Evolutionary conservation across 2,797 vertebrate species (phyloP), one percentile per base, ranked within the genome.

Genomic region (Percopsis omiscomaycus): DNA sequence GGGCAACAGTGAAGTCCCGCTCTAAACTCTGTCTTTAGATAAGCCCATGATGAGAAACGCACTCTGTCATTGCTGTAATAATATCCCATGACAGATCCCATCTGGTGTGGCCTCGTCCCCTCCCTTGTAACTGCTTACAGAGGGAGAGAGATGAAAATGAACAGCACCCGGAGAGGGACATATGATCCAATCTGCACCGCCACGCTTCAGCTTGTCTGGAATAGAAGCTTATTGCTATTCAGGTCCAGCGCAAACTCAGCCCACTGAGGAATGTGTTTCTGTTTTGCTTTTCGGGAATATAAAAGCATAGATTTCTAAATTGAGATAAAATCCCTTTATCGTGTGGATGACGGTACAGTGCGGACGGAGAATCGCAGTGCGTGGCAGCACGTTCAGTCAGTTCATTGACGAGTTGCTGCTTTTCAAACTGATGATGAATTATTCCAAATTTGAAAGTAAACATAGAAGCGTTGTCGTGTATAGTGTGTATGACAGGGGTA

Each of bases 271-370:
- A 87, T 85, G 79, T 10, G 62, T 73, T 55, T 84, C 69, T 76
- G 73, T 84, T 87, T 84, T 76, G 69, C 73, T 70, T 61, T 67
- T 66, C 62, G 75, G 87, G 85, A 88, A 85, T 80, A 73, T 16
- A 69, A 83, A 83, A 80, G 75, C 83, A 50, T 50, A 54, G 58
- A 69, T 72, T 61, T 61, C 75, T 82, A 67, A 79, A 86, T 69
- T 85, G 74, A 81, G 59, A 79, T 55, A 46, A 14, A 53, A 57
- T 78, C 69, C 46, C 5, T 82, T 71, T 64, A 49, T 71, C 71
- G 67, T 37, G 56, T 15, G 50, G n/a, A 52, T 71, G 57, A 79
- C 68, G 61, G 61, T 28, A 66, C 60, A 61, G 69, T 83, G 54
- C 13, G 59, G 42, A 69, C 22, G 22, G 22, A 22, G 22, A 71